A percentile compares a stretch with the other conserved stretches of the same genome.
phyloP scores from a whole-genome alignment of 2,113 vertebrate genomes.

The Mionectes macconnelli region DNA sequence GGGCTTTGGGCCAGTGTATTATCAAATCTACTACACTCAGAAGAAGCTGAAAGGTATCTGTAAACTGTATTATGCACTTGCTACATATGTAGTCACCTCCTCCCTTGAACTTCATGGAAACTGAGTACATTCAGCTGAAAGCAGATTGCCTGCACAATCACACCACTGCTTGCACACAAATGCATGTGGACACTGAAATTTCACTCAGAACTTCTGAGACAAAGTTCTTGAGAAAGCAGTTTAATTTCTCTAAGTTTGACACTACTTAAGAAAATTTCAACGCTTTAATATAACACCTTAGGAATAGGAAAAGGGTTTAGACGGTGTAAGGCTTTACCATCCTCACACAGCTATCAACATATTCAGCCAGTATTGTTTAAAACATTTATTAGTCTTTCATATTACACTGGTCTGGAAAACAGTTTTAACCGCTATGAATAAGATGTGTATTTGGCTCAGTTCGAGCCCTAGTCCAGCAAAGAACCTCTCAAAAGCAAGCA shows the following conservation, averaged over 20 bases:
- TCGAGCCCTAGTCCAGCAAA: background rate
- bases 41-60: background rate
- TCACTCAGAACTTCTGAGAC: background rate
- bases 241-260: background rate
- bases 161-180: background rate
- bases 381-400: conserved; percentile 28
- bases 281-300: background rate
- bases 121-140: fast-evolving
- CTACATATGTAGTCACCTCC: background rate
- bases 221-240: background rate
- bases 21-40: background rate
- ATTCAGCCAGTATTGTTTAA: background rate
- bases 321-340: background rate
- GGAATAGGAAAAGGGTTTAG: background rate
- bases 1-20: background rate
- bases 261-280: background rate
- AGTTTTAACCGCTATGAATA: background rate
- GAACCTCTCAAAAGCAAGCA: background rate
- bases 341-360: background rate
- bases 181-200: background rate
- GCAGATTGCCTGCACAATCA: background rate
- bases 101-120: background rate
- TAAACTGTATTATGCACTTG: background rate
- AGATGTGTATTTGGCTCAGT: background rate
- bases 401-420: background rate